A percentile compares a stretch with the other conserved stretches of the same genome.
Evolutionary conservation across 2,888 invertebrate species (phyloP).

Genomic region (Tiliacea aurago): DNA sequence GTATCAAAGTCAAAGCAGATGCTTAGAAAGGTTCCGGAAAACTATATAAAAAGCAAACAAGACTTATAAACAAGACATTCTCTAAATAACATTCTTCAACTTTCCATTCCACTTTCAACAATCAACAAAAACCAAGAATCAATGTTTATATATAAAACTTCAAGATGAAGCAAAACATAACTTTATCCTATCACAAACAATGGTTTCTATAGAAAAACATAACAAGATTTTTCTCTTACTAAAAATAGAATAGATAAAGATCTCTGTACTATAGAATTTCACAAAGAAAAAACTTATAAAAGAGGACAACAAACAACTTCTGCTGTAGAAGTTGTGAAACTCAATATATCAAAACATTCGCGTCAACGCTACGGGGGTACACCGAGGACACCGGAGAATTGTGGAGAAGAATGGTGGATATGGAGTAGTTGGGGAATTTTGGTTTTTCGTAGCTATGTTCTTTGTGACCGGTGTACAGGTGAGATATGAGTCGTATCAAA

Average conservation of each 20-base stretch:
- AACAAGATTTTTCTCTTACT: background rate
- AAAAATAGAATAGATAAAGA: constrained; percentile 26
- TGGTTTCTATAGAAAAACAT: constrained; percentile 5
- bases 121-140: background rate
- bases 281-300: constrained; percentile 6
- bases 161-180: background rate
- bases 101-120: background rate
- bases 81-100: background rate
- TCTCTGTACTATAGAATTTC: constrained; percentile 9
- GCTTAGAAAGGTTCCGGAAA: too few relatives aligned
- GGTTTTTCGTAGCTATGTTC: background rate
- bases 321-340: constrained; percentile 20
- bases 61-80: background rate
- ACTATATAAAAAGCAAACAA: background rate
- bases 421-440: background rate
- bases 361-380: background rate
- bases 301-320: constrained; percentile 1
- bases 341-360: constrained; percentile 26
- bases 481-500: too few relatives aligned
- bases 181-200: constrained; percentile 2
- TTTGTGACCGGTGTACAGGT: background rate
- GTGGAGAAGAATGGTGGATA: background rate
- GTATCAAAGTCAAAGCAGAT: too few relatives aligned
- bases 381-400: background rate
- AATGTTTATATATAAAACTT: constrained; percentile 1